Evolutionary conservation across 2,113 vertebrate species (phyloP), one percentile per base, ranked within the genome.

Genomic region (Sterrhoptilus dennistouni): DNA sequence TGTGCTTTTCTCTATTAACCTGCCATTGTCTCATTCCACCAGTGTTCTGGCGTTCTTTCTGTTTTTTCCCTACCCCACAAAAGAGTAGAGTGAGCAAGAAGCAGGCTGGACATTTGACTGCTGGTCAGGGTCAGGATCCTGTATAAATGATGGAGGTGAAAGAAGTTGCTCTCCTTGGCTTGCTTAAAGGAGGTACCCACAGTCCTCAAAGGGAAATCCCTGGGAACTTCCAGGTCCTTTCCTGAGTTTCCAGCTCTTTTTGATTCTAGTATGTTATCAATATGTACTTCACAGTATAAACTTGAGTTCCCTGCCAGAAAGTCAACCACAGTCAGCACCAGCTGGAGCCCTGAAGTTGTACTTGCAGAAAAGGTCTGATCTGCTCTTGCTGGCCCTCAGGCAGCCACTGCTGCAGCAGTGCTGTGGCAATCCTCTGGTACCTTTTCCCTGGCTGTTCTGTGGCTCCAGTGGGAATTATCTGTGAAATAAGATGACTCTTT

Each of bases 1-100:
- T 87, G 42, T 71, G 11, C 8, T 78, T 75, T 75, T 60, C 52
- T 17, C 5, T 63, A 0, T 66, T 61, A 59, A 79, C 69, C 3
- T 50, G 24, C 11, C 12, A 5, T 29, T 45, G 31, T 29, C 17
- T 53, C 12, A 21, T 4, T 57, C 38, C 15, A 14, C 0, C 0
- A 50, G 2, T 19, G 22, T 20, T 50, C 74, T 80, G 53, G 23
- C 9, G 6, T 45, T 14, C 35, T 13, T 64, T 68, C 25, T 59
- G 1, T 79, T 75, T 79, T 47, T 42, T 87, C 14, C 19, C 4
- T 8, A 38, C 12, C 45, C 40, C 3, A 0, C 5, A 22, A 29
- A 65, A 65, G 44, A 87, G 9, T 9, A 13, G 20, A 38, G 4
- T 42, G 44, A 92, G 13, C 25, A 35, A 35, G 45, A 59, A 47